phyloP scores from a whole-genome alignment of 23 tunicate genomes.

The Trididemnum nubilum region DNA sequence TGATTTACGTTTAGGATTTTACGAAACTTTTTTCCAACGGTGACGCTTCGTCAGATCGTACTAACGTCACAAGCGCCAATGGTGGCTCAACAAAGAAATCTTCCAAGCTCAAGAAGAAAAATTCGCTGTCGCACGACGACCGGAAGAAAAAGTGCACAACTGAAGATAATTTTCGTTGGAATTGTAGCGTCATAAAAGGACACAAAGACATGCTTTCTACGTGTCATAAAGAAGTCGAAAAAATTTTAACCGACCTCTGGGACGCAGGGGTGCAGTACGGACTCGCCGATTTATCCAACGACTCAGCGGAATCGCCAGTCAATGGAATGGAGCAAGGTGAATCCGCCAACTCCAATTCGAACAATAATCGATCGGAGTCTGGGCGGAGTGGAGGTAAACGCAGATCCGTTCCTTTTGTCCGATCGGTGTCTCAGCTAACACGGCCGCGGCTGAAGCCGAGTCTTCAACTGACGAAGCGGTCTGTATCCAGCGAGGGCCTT shows the following conservation, averaged over 20 bases:
- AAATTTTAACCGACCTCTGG: conserved; percentile 44
- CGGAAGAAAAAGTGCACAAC: background rate
- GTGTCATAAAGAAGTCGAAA: conserved; percentile 28
- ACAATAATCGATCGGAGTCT: conserved; percentile 7
- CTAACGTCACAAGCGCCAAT: conserved; percentile 13
- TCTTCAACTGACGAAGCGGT: conserved; percentile 19
- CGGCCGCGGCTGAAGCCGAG: conserved; percentile 17
- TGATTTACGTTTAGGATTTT: conserved; percentile 53
- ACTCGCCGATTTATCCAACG: conserved; percentile 15
- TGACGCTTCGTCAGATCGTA: background rate
- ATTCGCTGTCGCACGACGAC: conserved; percentile 9
- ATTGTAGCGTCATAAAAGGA: conserved; percentile 76
- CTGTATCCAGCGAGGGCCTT: conserved; percentile 14
- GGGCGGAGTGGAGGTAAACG: background rate
- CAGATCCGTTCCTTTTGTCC: conserved; percentile 13
- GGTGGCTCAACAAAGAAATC: conserved; percentile 41
- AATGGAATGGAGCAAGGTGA: background rate
- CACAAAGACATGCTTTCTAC: conserved; percentile 39
- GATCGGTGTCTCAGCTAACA: conserved; percentile 34
- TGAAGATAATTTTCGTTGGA: conserved; percentile 83
- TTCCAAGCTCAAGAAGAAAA: conserved; percentile 47
- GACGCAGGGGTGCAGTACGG: conserved; percentile 59
- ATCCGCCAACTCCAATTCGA: conserved; percentile 30
- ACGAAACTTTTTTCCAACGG: conserved; percentile 39
- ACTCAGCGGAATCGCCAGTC: background rate